These are phyloP conservation scores for Sycophila texana DNA, from an alignment of 2,888 invertebrate genomes.

Conservation along the genomic window DNA sequence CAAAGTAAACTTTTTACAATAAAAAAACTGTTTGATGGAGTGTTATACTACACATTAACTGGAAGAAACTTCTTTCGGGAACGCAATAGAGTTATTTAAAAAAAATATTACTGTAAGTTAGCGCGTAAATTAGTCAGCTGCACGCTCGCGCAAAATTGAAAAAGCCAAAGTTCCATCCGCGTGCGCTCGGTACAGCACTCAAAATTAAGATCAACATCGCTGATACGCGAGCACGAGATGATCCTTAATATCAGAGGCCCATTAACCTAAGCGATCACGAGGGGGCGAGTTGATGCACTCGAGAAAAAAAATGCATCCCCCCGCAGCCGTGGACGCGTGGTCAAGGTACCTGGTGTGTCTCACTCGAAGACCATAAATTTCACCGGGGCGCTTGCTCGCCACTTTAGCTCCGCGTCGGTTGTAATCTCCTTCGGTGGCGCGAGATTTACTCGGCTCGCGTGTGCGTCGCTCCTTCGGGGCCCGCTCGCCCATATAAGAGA, in stretches of 20 bases:
- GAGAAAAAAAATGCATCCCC: constrained; percentile 6
- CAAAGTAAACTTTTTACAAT: too few species aligned
- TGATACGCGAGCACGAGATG: constrained; percentile 47
- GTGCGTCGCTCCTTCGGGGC: background rate
- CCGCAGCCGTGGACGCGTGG: too few species aligned
- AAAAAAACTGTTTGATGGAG: too few species aligned
- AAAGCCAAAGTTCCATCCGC: constrained; percentile 10
- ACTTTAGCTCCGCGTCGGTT: constrained; percentile 3
- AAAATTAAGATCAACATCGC: constrained; percentile 32
- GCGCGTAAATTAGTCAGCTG: constrained; percentile 5
- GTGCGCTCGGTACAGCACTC: constrained; percentile 6
- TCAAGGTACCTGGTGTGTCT: too few species aligned
- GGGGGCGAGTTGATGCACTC: constrained; percentile 49
- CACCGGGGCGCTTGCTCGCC: background rate
- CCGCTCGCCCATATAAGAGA: constrained; percentile 1
- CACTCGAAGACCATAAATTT: background rate
- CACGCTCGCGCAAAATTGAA: constrained; percentile 20
- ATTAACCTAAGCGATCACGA: constrained; percentile 60
- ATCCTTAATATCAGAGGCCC: constrained; percentile 59
- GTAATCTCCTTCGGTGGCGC: constrained; percentile 35
- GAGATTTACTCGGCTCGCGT: constrained; percentile 45
- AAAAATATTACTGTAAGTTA: background rate
- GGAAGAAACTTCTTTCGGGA: too few species aligned
- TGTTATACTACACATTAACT: too few species aligned
- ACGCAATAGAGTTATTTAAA: background rate